Base-by-base conservation (phyloP, 30 jellyfish, hydroid and myxozoan species). In the Rhopilema esculentum region DNA sequence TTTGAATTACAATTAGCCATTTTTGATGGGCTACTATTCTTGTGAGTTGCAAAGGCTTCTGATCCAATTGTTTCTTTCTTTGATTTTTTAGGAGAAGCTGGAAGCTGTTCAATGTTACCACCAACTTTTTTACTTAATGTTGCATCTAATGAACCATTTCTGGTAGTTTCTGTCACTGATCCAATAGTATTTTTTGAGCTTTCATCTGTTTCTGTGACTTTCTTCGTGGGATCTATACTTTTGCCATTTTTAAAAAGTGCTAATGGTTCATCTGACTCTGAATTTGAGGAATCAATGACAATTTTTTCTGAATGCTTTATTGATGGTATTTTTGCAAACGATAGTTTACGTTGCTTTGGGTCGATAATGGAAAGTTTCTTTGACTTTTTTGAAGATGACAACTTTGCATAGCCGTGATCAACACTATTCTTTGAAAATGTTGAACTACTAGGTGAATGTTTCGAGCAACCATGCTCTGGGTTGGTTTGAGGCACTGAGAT, bases 181-280 rank as follows among this genome's bases (percentile, higher is more conserved):
- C n/a, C n/a, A n/a, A n/a, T n/a, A n/a, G 57, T 12, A 40, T 40
- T 6, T 2, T 12, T 40, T 40, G 57, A 40, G 12, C 6, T 6
- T 40, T 40, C 12, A 6, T 2, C 57, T 2, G 6, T 40, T 6
- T 40, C 57, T 40, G 57, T 40, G 57, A 40, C 57, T 40, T 40
- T 40, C 57, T 40, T 40, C 6, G 57, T 12, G 12, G 57, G 12
- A 40, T 40, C 57, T 2, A 12, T 12, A 40, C 57, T 12, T 12
- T 40, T 40, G 57, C 57, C 57, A 40, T 40, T 40, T 40, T 12
- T 40, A 40, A 40, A 40, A 40, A 40, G 50, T 9, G 97, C 72
- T 51, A 89, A 82, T 7, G 97, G 97, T 69, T 89, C 93, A 75
- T 89, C 97, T 22, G 97, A 74, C 23, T 89, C 97, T 51, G 97